Conservation (phyloP, 2,888 invertebrate genomes). For the Agrilus mali region DNA sequence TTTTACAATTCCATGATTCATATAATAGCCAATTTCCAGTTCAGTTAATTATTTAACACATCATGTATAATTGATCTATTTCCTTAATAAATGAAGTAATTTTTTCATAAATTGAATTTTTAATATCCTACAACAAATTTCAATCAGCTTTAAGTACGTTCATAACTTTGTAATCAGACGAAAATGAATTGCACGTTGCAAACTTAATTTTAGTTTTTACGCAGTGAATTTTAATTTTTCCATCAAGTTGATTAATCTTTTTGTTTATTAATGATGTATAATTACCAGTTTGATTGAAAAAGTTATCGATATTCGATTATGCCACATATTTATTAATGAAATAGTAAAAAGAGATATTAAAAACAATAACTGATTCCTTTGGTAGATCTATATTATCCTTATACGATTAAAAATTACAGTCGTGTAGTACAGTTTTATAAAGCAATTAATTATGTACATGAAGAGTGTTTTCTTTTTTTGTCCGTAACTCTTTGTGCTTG, state of each 20-base stretch:
- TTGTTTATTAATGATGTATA: not conserved
- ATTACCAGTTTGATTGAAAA: no score
- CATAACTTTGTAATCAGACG: no score
- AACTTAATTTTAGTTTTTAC: not conserved
- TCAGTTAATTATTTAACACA: not conserved
- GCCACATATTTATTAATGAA: no score
- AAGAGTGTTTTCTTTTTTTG: no score
- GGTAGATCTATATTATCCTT: not conserved
- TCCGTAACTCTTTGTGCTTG: no score
- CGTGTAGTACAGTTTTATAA: not conserved
- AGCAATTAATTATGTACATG: not conserved
- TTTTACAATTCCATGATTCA: not conserved
- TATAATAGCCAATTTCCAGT: not conserved
- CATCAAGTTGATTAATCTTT: not conserved
- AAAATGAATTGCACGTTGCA: not conserved
- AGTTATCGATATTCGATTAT: no score
- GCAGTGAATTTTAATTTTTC: not conserved
- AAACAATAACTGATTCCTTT: conserved; percentile 2
- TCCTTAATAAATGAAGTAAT: no score
- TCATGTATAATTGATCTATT: no score
- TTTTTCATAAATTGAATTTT: no score
- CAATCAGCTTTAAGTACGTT: no score
- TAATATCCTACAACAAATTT: no score
- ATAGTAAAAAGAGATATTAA: not conserved
- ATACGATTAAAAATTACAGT: not conserved